Conservation (phyloP, 1,140 invertebrate genomes). For the Wiebesia pumilae region DNA sequence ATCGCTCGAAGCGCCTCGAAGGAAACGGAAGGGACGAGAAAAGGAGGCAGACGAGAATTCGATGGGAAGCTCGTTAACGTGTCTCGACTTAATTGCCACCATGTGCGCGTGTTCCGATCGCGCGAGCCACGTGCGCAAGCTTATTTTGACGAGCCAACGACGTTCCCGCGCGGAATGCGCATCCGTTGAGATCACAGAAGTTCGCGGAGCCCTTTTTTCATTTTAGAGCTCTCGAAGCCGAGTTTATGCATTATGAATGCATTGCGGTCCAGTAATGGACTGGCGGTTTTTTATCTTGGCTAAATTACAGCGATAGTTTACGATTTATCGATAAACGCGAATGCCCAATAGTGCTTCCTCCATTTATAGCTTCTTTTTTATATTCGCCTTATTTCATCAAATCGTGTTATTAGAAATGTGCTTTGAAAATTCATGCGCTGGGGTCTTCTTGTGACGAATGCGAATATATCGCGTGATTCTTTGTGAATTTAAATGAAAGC, state of each 20-base stretch:
- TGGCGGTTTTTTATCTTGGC: neutral
- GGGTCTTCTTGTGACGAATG: too few species aligned
- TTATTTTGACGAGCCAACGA: neutral
- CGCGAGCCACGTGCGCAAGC: neutral
- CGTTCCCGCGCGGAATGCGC: neutral
- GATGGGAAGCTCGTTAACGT: constrained; percentile 52
- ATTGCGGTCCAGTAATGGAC: neutral
- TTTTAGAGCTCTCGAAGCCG: neutral
- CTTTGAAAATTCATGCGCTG: too few species aligned
- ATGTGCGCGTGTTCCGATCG: neutral
- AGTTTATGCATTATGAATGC: neutral
- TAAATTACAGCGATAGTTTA: neutral
- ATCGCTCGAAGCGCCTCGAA: neutral
- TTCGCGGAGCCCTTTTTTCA: neutral
- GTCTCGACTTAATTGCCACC: constrained; percentile 12
- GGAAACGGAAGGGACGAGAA: neutral
- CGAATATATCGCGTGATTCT: too few species aligned
- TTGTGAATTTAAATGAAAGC: too few species aligned
- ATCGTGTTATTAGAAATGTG: neutral
- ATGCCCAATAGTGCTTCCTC: neutral
- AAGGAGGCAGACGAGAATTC: neutral
- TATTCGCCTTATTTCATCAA: neutral
- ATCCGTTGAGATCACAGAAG: neutral
- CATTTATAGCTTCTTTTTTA: neutral
- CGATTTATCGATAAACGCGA: neutral